phyloP scores from a whole-genome alignment of 2,113 vertebrate genomes.

The Columba janthina region DNA sequence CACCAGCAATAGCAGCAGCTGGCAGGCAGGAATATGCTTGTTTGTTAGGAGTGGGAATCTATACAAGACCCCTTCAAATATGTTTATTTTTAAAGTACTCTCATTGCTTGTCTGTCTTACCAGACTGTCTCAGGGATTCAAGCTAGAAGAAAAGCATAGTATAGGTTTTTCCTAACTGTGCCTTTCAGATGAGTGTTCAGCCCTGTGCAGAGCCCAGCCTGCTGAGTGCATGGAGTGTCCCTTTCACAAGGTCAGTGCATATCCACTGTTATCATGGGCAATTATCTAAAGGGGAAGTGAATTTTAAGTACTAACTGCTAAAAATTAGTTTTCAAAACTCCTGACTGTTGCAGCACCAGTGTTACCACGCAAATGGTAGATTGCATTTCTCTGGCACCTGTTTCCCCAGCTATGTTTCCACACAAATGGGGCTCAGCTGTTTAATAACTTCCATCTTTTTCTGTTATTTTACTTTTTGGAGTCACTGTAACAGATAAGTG shows the following conservation, averaged over 20 bases:
- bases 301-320: background rate
- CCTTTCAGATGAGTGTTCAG: background rate
- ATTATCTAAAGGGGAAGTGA: background rate
- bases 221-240: fast-evolving
- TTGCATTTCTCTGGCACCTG: background rate
- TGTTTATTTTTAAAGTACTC: background rate
- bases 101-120: background rate
- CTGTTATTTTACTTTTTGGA: background rate
- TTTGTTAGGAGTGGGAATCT: background rate
- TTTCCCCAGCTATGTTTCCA: background rate
- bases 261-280: background rate
- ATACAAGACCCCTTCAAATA: background rate
- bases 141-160: background rate
- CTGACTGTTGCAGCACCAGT: background rate
- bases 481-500: background rate
- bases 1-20: background rate
- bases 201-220: background rate
- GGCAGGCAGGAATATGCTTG: background rate
- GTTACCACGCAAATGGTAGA: background rate
- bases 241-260: background rate
- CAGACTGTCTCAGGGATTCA: background rate
- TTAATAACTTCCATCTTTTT: background rate
- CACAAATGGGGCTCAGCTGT: background rate
- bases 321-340: background rate
- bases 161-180: background rate